Evolutionary conservation across 2,113 vertebrate genomes (phyloP).

Genomic region (Struthidea cinerea): DNA sequence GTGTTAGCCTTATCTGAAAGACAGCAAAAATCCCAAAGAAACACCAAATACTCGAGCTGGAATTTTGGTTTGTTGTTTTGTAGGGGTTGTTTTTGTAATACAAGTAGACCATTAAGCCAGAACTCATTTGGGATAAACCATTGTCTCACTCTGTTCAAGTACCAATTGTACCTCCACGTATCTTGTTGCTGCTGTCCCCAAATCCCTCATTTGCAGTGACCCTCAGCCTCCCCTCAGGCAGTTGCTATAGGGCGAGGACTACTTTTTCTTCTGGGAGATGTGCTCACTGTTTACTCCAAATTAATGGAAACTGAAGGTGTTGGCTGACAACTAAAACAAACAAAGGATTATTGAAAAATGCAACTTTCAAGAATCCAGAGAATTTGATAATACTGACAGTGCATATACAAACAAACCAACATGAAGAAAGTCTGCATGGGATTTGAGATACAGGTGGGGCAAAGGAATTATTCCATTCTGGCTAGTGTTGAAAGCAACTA

Average conservation of each 20-base stretch:
- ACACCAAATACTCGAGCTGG: neutral
- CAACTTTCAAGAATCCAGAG: neutral
- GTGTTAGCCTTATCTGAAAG: accelerated
- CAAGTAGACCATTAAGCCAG: neutral
- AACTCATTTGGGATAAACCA: neutral
- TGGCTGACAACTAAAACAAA: neutral
- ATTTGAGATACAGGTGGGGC: neutral
- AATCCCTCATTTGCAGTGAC: neutral
- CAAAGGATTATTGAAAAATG: neutral
- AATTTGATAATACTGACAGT: neutral
- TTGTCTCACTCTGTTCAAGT: neutral
- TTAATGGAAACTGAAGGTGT: neutral
- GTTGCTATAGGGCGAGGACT: neutral
- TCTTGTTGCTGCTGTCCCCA: neutral
- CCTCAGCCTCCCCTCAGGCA: neutral
- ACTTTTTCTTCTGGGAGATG: neutral
- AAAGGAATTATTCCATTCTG: neutral
- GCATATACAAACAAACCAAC: neutral
- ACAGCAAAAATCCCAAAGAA: neutral
- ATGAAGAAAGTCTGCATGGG: neutral
- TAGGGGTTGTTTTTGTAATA: neutral
- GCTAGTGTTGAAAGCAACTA: slow-evolving; percentile 32
- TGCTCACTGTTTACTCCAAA: neutral
- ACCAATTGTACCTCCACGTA: neutral
- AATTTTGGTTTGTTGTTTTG: neutral